Base-by-base conservation (phyloP, 2,888 invertebrate species). In the Syritta pipiens region DNA sequence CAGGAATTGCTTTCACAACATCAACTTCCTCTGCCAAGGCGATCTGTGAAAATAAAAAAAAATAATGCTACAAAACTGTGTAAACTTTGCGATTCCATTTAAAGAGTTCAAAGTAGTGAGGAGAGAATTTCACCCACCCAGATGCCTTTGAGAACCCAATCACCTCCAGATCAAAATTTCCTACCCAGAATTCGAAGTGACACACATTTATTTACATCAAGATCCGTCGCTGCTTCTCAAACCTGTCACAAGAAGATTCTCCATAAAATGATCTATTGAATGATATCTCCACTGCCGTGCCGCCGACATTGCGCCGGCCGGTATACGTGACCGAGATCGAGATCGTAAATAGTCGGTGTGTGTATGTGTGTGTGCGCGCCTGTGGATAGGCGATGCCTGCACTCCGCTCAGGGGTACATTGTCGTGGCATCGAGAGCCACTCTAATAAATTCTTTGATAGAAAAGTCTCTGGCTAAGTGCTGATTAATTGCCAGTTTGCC, bases 1-100 rank as follows among this genome's bases (percentile, higher is more conserved):
- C 92, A 62, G 90, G 89, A 84, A 90, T 91, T 72, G 91, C 92
- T 86, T 93, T 92, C 7, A 92, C 91, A 14, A 92, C 92, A 84
- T 93, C 93, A 9, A 92, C 92, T 82, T 93, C 92, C 85, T 93
- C 93, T 67, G 87, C 88, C 74, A 86, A 83, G 81, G 86, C 85
- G 82, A 88, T 85, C 87, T 89, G 83, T 10, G 83, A 83, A 37
- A 35, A 4, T 1, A 44, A 55, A 42, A n/a, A 42, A 40, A 35
- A 1, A 7, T 46, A 10, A 4, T 42, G 22, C 1, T 22, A 19
- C 20, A 4, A 10, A 14, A 3, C 3, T 26, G 4, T 46, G 4
- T 6, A 5, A 12, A 26, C 3, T 7, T 3, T 26, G 6, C 9
- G n/a, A 4, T n/a, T n/a, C 4, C 17, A 30, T 10, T 53, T 20